Evolutionary conservation across 2,888 invertebrate species (phyloP).

Genomic region (Elgonia sp.): DNA sequence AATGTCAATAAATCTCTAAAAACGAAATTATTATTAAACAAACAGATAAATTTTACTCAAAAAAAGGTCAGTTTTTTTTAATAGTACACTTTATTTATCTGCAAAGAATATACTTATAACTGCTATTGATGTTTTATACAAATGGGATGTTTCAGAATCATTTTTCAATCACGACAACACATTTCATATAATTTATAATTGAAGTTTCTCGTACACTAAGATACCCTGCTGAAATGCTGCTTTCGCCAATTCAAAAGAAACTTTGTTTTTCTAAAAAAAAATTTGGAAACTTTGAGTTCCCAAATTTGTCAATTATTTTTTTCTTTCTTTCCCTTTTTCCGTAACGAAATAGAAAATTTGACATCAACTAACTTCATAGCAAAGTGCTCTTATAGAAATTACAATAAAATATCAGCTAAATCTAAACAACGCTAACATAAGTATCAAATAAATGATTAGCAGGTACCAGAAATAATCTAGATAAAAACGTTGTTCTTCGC

Average conservation of each 20-base stretch:
- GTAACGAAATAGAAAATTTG: not conserved
- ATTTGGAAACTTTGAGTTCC: too few species aligned
- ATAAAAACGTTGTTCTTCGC: slow-evolving; percentile 7
- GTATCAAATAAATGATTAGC: slow-evolving; percentile 34
- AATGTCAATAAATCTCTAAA: too few species aligned
- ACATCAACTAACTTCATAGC: slow-evolving; percentile 12
- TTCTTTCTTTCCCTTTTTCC: not conserved
- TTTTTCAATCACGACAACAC: slow-evolving; percentile 10
- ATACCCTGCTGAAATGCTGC: slow-evolving; percentile 23
- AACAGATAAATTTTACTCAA: too few species aligned
- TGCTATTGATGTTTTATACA: slow-evolving; percentile 28
- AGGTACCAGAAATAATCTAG: slow-evolving; percentile 40
- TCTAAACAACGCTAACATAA: slow-evolving; percentile 20
- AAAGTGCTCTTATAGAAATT: slow-evolving; percentile 22
- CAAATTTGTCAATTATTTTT: not conserved
- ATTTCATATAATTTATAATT: slow-evolving; percentile 5
- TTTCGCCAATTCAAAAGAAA: not conserved
- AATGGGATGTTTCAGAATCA: slow-evolving; percentile 10
- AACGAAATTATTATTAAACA: too few species aligned
- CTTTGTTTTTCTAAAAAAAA: not conserved
- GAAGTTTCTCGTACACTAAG: not conserved
- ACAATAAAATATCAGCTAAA: slow-evolving; percentile 4
- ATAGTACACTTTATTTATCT: slow-evolving; percentile 16
- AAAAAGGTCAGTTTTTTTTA: not conserved
- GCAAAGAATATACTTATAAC: slow-evolving; percentile 28